These are phyloP conservation scores for Lissonota sp. DNA, from an alignment of 2,888 invertebrate genomes.

Conservation along the genomic window DNA sequence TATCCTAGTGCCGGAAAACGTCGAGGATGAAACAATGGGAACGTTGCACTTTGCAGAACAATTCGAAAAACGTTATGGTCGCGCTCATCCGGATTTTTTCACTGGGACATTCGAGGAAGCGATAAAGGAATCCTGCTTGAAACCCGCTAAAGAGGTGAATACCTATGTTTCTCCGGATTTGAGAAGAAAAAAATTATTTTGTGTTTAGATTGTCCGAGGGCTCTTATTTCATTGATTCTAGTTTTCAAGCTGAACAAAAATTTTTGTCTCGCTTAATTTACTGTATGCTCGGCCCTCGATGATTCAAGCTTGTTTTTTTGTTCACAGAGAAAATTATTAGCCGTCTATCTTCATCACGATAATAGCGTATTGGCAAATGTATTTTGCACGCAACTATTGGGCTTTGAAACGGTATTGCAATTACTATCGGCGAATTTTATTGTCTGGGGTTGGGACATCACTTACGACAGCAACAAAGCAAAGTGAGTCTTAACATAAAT, in stretches of 20 bases:
- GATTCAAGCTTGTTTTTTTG: slow-evolving; percentile 55
- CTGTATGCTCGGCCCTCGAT: no score
- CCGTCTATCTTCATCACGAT: slow-evolving; percentile 98
- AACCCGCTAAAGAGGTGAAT: slow-evolving; percentile 93
- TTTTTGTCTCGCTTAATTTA: no score
- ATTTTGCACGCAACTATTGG: slow-evolving; percentile 97
- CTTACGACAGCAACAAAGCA: slow-evolving; percentile 93
- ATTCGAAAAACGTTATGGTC: slow-evolving; percentile 94
- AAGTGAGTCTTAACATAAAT: slow-evolving; percentile 85
- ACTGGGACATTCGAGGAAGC: slow-evolving; percentile 96
- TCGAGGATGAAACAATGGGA: slow-evolving; percentile 93
- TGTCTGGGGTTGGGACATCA: slow-evolving; percentile 99
- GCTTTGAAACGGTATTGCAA: slow-evolving; percentile 95
- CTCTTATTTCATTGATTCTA: no score
- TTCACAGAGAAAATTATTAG: slow-evolving; percentile 94
- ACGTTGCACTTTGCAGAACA: slow-evolving; percentile 94
- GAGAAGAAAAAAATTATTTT: background rate
- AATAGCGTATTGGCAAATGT: slow-evolving; percentile 97
- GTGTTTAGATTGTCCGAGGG: no score
- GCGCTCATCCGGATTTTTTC: slow-evolving; percentile 95
- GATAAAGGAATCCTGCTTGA: slow-evolving; percentile 94
- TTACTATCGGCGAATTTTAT: slow-evolving; percentile 95
- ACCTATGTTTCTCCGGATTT: background rate
- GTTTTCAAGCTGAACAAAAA: no score
- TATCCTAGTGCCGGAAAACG: slow-evolving; percentile 91